Conservation (phyloP, 2,797 vertebrate genomes). For the Amphiprion clarkii region DNA sequence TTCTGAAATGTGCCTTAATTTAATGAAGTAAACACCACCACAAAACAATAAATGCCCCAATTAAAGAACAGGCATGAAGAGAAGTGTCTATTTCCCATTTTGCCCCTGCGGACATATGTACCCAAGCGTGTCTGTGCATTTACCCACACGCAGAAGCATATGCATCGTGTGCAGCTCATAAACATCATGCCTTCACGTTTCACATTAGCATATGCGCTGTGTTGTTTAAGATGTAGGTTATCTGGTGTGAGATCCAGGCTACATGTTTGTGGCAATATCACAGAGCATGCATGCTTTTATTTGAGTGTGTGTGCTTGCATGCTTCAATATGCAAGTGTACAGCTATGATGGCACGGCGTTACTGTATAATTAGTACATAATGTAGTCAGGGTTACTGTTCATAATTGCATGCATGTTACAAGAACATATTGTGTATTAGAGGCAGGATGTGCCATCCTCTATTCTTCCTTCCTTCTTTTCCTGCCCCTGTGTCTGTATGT, state of each 20-base stretch:
- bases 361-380: slow-evolving; percentile 64
- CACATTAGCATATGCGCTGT: slow-evolving; percentile 79
- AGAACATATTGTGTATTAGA: slow-evolving; percentile 74
- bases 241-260: slow-evolving; percentile 79
- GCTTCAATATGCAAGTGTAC: slow-evolving; percentile 12
- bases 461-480: slow-evolving; percentile 73
- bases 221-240: slow-evolving; percentile 80
- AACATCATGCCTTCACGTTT: slow-evolving; percentile 75
- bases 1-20: slow-evolving; percentile 82
- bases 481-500: slow-evolving; percentile 78
- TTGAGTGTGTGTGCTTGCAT: slow-evolving; percentile 1
- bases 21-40: slow-evolving; percentile 84
- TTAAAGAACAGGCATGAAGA: slow-evolving; percentile 86
- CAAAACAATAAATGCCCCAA: slow-evolving; percentile 88
- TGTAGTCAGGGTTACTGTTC: slow-evolving; percentile 57
- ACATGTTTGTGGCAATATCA: slow-evolving; percentile 61
- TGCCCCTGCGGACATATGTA: slow-evolving; percentile 82
- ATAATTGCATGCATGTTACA: slow-evolving; percentile 67
- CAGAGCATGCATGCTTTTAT: slow-evolving; percentile 22
- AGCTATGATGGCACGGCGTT: slow-evolving; percentile 40
- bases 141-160: slow-evolving; percentile 79
- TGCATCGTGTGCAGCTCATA: slow-evolving; percentile 77
- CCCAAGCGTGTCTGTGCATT: slow-evolving; percentile 82
- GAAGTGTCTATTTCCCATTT: slow-evolving; percentile 84
- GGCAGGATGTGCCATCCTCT: slow-evolving; percentile 71